phyloP scores from a whole-genome alignment of 2,113 vertebrate species.

The Trichomycterus rosablanca region DNA sequence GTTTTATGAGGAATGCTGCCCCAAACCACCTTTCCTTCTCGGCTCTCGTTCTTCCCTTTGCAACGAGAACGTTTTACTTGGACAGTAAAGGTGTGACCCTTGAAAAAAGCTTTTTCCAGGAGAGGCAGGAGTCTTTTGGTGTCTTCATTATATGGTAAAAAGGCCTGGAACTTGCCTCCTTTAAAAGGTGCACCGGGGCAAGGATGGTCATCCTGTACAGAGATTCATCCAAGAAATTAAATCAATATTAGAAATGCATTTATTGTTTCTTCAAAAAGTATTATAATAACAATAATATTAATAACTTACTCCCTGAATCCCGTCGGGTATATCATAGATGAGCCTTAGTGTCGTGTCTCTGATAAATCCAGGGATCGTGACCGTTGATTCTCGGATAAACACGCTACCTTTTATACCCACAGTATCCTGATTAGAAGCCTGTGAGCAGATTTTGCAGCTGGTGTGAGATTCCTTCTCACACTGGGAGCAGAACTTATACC shows the following conservation, averaged over 20 bases:
- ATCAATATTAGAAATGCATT: too few species aligned
- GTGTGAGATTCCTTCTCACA: conserved; percentile 19
- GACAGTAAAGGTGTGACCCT: conserved; percentile 60
- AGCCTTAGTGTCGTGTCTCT: conserved; percentile 46
- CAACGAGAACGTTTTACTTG: conserved; percentile 21
- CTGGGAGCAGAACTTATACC: background rate
- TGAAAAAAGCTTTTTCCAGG: conserved; percentile 57
- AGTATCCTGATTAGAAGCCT: background rate
- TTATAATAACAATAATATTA: background rate
- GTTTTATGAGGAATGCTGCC: conserved; percentile 65
- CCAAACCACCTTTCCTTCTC: conserved; percentile 47
- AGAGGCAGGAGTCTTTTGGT: conserved; percentile 49
- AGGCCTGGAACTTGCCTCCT: conserved; percentile 58
- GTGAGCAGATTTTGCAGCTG: conserved; percentile 1
- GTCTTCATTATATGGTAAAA: conserved; percentile 53
- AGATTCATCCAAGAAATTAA: background rate
- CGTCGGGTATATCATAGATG: conserved; percentile 59
- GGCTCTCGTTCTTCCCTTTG: background rate
- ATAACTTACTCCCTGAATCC: conserved; percentile 59
- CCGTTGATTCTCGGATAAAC: conserved; percentile 36
- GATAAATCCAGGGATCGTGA: conserved; percentile 51
- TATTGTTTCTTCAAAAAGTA: background rate
- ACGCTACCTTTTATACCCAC: conserved; percentile 25
- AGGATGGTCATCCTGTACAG: conserved; percentile 54
- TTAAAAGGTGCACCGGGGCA: conserved; percentile 57